phyloP scores from a whole-genome alignment of 2,797 vertebrate species.

The Hoplostethus mediterraneus region DNA sequence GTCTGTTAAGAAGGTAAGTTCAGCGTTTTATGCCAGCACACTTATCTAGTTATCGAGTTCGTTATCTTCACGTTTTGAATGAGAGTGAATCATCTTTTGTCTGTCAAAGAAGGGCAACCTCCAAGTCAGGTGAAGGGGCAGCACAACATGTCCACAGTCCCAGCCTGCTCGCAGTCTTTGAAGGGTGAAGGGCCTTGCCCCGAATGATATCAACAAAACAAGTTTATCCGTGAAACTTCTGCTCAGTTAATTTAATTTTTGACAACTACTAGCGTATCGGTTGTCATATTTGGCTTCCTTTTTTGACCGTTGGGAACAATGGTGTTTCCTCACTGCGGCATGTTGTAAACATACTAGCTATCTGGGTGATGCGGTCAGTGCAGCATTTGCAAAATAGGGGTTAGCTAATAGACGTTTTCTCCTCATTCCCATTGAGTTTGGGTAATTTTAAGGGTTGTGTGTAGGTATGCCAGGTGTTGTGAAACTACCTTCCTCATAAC shows the following conservation, averaged over 20 bases:
- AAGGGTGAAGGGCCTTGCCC: conserved; percentile 35
- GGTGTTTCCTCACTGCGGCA: conserved; percentile 49
- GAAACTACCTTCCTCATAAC: conserved; percentile 1
- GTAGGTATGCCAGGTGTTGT: not conserved
- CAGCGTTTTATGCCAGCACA: not conserved
- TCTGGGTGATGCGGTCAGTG: not conserved
- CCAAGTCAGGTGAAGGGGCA: conserved; percentile 20
- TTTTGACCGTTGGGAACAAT: conserved; percentile 6
- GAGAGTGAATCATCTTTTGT: conserved; percentile 40
- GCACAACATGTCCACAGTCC: not conserved
- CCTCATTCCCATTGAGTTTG: not conserved
- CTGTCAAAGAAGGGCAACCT: conserved; percentile 59
- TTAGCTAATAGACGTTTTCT: not conserved
- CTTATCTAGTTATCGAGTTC: no score
- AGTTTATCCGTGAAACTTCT: no score
- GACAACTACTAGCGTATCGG: not conserved
- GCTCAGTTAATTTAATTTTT: not conserved
- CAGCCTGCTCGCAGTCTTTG: not conserved
- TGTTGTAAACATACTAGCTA: conserved; percentile 45
- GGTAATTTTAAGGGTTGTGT: not conserved
- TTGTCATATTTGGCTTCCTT: conserved; percentile 7
- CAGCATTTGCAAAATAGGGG: not conserved
- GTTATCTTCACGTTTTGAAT: not conserved
- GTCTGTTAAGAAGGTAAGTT: conserved; percentile 95
- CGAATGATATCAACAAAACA: not conserved